Percentiles rank a stretch among this genome's conserved stretches.
Conservation (phyloP, 1,140 invertebrate genomes). For the Procambarus virginalis region DNA sequence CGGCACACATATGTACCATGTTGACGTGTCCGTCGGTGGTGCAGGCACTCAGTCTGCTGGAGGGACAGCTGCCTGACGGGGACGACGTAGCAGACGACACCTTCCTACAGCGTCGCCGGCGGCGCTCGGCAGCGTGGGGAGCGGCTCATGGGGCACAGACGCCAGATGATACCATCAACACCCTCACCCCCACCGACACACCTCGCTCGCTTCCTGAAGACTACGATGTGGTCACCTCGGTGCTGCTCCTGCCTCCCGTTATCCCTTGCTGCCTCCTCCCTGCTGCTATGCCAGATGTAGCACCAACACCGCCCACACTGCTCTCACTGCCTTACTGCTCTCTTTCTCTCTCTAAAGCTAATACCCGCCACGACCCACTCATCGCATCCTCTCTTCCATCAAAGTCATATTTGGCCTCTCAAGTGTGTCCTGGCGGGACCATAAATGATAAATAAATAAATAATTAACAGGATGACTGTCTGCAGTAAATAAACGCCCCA, state of each 20-base stretch:
- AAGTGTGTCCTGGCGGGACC: conserved; percentile 22
- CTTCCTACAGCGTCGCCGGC: conserved; percentile 18
- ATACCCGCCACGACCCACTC: conserved; percentile 23
- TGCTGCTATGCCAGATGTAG: conserved; percentile 27
- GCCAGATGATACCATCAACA: conserved; percentile 71
- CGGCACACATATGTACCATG: not conserved
- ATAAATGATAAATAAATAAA: conserved; percentile 25
- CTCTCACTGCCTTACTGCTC: not conserved
- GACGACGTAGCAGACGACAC: conserved; percentile 74
- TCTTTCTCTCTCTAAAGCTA: not conserved
- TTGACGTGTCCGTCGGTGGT: conserved; percentile 49
- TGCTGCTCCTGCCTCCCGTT: conserved; percentile 8
- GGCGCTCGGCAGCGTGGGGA: conserved; percentile 73
- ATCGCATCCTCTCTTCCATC: not conserved
- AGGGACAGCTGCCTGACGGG: conserved; percentile 87
- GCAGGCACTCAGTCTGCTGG: conserved; percentile 87
- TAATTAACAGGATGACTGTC: not conserved
- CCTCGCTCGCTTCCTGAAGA: conserved; percentile 70
- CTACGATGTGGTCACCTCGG: conserved; percentile 72
- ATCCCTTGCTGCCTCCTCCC: not conserved
- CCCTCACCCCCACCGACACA: conserved; percentile 37
- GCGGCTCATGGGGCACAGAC: conserved; percentile 67
- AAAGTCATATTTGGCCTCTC: not conserved
- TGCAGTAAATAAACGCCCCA: conserved; percentile 12
- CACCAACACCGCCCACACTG: conserved; percentile 19